Evolutionary conservation across 2,113 vertebrate genomes (phyloP), one percentile per base, ranked within the genome.

Genomic region (Pelobates fuscus): DNA sequence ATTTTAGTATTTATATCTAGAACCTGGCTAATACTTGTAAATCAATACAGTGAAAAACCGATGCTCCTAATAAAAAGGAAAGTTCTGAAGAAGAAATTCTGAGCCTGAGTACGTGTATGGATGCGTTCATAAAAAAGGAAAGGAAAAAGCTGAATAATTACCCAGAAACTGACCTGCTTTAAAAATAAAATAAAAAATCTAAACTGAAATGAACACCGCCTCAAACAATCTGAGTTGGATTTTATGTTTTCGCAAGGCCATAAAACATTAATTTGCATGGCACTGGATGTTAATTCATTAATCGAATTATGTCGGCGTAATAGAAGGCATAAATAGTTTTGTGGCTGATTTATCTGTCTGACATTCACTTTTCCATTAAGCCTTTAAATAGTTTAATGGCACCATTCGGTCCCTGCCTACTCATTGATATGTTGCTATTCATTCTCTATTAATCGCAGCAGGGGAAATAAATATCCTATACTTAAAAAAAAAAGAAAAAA

Each of bases 211-310:
- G n/a, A 29, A 24, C 14, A 5, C 44, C 3, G 21, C 17, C 60
- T 55, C 30, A 26, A 52, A 74, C 49, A 44, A 29, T 27, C 62
- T 18, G 14, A 0, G 32, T 63, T 23, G 23, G 37, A 8, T 12
- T 67, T 67, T 49, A 44, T 46, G 37, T 37, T 52, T 67, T 55
- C 26, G 14, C 64, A 8, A n/a, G 70, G 64, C 30, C 52, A 60
- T 76, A 76, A 76, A 76, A 76, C 54, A 44, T 63, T 76, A 43
- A 76, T 76, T 76, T 60, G 72, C 72, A 67, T 76, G 32, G 37
- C 64, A 18, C 52, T 32, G 72, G 54, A 25, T 76, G 72, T 67
- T 67, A 67, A 76, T 76, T 76, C 72, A 76, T 76, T 76, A 76
- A 76, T 66, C 25, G 72, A 24, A 46, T 59, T 46, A 76, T 66